These are phyloP conservation scores for Pammene fasciana DNA, from an alignment of 2,888 invertebrate species.

Conservation along the genomic window DNA sequence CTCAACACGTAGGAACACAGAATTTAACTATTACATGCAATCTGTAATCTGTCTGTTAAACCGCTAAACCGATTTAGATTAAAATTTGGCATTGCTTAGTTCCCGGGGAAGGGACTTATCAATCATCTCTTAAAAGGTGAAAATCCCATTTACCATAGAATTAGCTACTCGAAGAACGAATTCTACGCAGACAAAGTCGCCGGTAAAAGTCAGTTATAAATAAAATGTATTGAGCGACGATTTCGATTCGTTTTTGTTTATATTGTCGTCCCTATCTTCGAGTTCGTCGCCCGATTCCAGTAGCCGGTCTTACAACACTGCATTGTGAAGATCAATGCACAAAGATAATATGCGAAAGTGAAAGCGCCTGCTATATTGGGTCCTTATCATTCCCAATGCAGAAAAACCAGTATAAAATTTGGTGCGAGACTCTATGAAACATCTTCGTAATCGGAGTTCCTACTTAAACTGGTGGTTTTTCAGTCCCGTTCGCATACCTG, in stretches of 20 bases:
- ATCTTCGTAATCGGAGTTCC: neutral
- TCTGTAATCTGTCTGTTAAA: no score
- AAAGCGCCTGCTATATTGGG: slow-evolving; percentile 77
- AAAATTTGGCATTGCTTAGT: no score
- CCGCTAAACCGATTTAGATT: no score
- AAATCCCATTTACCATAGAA: no score
- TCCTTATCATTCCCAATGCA: slow-evolving; percentile 41
- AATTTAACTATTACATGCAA: no score
- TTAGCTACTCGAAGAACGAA: no score
- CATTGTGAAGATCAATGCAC: slow-evolving; percentile 62
- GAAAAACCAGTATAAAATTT: neutral
- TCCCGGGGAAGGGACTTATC: no score
- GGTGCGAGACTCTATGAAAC: neutral
- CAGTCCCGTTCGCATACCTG: slow-evolving; percentile 76
- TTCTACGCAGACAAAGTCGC: no score
- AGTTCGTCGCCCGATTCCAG: slow-evolving; percentile 39
- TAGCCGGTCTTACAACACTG: slow-evolving; percentile 45
- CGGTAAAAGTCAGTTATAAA: neutral
- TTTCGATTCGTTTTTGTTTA: slow-evolving; percentile 22
- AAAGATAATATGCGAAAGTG: slow-evolving; percentile 77
- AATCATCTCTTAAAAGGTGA: no score
- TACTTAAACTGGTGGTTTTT: neutral
- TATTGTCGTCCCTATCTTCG: slow-evolving; percentile 9
- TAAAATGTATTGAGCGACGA: neutral
- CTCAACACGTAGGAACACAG: neutral